Conservation (phyloP, 2,888 invertebrate genomes). For the Acholoe squamosa region DNA sequence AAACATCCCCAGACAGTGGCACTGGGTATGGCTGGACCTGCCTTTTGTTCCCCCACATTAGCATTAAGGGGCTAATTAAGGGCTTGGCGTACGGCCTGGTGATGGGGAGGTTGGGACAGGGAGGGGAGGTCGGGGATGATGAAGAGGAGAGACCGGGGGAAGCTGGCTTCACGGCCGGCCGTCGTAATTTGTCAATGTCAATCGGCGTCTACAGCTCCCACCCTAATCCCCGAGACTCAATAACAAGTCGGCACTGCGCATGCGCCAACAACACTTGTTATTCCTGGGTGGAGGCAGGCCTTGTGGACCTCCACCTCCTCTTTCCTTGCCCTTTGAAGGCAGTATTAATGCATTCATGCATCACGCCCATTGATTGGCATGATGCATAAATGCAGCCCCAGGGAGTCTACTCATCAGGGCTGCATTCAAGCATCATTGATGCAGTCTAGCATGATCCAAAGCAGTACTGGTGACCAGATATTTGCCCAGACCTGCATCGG, state of each 20-base stretch:
- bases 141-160: not conserved
- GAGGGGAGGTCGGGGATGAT: not conserved
- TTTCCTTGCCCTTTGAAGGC: too few relatives aligned
- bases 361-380: too few relatives aligned
- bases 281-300: not conserved
- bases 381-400: too few relatives aligned
- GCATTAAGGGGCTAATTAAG: slow-evolving; percentile 15
- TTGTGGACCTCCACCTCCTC: not conserved
- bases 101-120: not conserved
- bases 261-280: slow-evolving; percentile 11
- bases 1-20: not conserved
- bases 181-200: slow-evolving; percentile 26
- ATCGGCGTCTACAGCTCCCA: not conserved
- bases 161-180: not conserved
- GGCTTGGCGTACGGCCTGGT: slow-evolving; percentile 9
- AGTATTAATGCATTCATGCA: too few relatives aligned
- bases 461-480: too few relatives aligned
- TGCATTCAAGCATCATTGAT: too few relatives aligned
- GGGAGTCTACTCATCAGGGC: too few relatives aligned
- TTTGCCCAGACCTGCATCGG: too few relatives aligned
- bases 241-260: not conserved
- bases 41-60: slow-evolving; percentile 16
- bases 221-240: slow-evolving; percentile 14
- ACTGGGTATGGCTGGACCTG: not conserved
- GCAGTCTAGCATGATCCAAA: too few relatives aligned